Evolutionary conservation across 2,888 invertebrate genomes (phyloP), one percentile per base, ranked within the genome.

Genomic region (Leptinotarsa rubiginosa): DNA sequence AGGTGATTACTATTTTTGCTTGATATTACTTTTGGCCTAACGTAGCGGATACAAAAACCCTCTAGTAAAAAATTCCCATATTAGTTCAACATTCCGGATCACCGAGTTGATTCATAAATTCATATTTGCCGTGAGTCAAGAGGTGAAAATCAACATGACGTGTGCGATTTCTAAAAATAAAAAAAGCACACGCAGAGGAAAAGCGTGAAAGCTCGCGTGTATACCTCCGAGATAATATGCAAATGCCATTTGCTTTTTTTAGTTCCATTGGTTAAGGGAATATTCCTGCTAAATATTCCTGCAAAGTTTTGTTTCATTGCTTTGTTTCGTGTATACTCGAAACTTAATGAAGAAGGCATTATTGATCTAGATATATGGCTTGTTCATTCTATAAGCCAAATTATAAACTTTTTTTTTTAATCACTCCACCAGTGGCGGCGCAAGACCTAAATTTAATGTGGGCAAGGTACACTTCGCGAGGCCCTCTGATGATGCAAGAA

Each of bases 191-290:
- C 62, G 62, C 25, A 25, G 41, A 62, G 41, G 7, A 31, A 62
- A 62, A 62, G 50, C 62, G 31, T 62, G 3, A 41, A 62, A 62
- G 62, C 62, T 62, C 41, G 62, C 62, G 62, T 62, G 62, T 41
- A 31, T 3, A 41, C 12, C 25, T 4, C 62, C 31, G 41, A 25
- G 41, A 62, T 31, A 62, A 62, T 10, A 62, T 62, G 62, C 31
- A 62, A 62, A 62, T 41, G 18, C 16, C 41, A 12, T 62, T 62
- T 62, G 16, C 31, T 62, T 4, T 41, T 25, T 15, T 56, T 25
- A 22, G 20, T 62, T 25, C n/a, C 41, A 62, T n/a, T 16, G 31
- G n/a, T 62, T 41, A 41, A 62, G 62, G 41, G 2, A 31, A 41
- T n/a, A 12, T 62, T 25, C 25, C 16, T 62, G 54, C 62, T 62